Evolutionary conservation across 2,888 invertebrate genomes (phyloP).

Genomic region (Orthosia incerta): DNA sequence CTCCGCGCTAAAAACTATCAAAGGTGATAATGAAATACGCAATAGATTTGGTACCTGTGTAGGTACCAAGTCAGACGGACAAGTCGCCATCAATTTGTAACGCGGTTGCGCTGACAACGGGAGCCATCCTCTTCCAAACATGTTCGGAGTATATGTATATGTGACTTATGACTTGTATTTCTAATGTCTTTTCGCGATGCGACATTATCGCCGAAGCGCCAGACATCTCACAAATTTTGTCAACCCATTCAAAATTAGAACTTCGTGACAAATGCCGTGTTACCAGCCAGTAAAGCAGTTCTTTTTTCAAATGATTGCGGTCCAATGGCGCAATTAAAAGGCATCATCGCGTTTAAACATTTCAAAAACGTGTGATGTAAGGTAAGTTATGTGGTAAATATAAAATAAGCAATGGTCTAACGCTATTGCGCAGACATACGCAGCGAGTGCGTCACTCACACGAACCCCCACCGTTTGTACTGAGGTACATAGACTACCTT

Average conservation of each 20-base stretch:
- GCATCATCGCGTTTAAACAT: constrained; percentile 35
- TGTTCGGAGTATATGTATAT: constrained; percentile 3
- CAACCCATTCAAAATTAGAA: neutral
- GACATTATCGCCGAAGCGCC: constrained; percentile 24
- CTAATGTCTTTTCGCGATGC: constrained; percentile 12
- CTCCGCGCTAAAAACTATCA: constrained; percentile 76
- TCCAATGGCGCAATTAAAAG: constrained; percentile 40
- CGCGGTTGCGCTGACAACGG: constrained; percentile 9
- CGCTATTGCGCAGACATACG: constrained; percentile 61
- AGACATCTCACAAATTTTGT: constrained; percentile 12
- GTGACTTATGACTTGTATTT: constrained; percentile 12
- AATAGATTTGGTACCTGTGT: constrained; percentile 61
- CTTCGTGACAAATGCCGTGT: constrained; percentile 15
- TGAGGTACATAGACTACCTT: constrained; percentile 44
- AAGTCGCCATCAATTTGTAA: constrained; percentile 54
- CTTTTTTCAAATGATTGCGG: constrained; percentile 17
- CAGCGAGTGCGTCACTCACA: constrained; percentile 67
- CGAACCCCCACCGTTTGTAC: constrained; percentile 63
- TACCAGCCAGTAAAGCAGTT: neutral
- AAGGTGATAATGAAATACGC: constrained; percentile 80
- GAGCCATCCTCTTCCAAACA: constrained; percentile 32
- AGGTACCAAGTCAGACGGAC: constrained; percentile 31
- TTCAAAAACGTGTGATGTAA: constrained; percentile 60
- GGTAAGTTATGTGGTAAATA: constrained; percentile 60
- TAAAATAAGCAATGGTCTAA: constrained; percentile 57